Evolutionary conservation across 2,888 invertebrate genomes (phyloP), one percentile per base, ranked within the genome.

Genomic region (Cryptus armator): DNA sequence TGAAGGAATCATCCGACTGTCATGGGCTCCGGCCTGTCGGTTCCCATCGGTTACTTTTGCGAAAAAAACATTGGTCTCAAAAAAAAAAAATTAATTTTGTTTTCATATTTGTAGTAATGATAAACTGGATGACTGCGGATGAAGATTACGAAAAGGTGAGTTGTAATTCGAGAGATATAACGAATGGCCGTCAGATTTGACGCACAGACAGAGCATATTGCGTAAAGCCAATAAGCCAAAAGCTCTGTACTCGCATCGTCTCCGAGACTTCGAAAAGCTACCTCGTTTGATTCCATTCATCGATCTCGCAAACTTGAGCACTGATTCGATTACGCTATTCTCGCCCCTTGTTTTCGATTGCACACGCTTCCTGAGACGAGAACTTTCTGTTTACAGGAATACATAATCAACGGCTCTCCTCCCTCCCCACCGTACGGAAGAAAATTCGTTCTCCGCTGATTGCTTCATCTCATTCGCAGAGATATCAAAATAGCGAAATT

Each of bases 211-310:
- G 56, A 43, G 12, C 12, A 43, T 37, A 12, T 14, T 24, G 19
- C n/a, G 37, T 68, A 44, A 46, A 29, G 46, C 59, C 51, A 37
- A 66, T 59, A 74, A 56, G 37, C 46, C 53, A 16, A 66, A 67
- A 16, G 51, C 24, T 19, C 46, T 51, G 32, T 74, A 74, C 46
- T 77, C 44, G 66, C 66, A 48, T 76, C 70, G 16, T 79, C 62
- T 19, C 66, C 29, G n/a, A 44, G 37, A 78, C 43, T 59, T 51
- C 51, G 56, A 37, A 9, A 9, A 59, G 59, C 81, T 70, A 66
- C 67, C 87, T 88, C 88, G 85, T 87, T 88, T 87, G 88, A 87
- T 88, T 88, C 88, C 87, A 88, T 88, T 88, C 88, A 88, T 86
- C 79, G 81, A 83, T 83, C 84, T 81, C 71, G 84, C 81, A 81